Evolutionary conservation across 2,113 vertebrate species (phyloP).

Genomic region (Mellivora capensis): DNA sequence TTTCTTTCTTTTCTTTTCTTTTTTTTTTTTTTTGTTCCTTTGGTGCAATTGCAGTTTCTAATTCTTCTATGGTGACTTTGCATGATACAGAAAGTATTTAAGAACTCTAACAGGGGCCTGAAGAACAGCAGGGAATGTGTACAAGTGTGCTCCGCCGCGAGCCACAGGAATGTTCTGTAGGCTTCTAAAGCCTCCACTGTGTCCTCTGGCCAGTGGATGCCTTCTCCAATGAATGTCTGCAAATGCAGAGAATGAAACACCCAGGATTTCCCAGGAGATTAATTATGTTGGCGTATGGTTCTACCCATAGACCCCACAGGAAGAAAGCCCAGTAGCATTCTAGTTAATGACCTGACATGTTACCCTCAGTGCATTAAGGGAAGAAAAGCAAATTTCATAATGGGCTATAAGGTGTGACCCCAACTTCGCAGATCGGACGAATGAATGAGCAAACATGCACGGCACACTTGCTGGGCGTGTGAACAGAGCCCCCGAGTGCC

Average conservation of each 20-base stretch:
- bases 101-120: neutral
- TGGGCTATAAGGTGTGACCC: neutral
- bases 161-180: neutral
- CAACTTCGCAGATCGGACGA: neutral
- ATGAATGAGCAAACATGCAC: neutral
- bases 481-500: neutral
- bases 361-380: neutral
- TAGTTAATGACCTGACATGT: neutral
- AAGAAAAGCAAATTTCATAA: neutral
- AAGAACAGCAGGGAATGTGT: neutral
- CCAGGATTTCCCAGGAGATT: neutral
- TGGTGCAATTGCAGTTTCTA: neutral
- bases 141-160: fast-evolving
- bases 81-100: neutral
- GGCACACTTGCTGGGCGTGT: too few relatives aligned
- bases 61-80: neutral
- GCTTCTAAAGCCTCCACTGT: neutral
- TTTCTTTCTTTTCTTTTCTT: neutral
- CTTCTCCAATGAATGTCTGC: neutral
- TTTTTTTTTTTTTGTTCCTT: neutral
- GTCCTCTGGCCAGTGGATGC: neutral
- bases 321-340: neutral
- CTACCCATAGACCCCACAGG: neutral
- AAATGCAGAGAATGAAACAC: neutral
- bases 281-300: neutral